These are phyloP conservation scores for Ichneumoninae sp. DNA, from an alignment of 2,888 invertebrate species.

Conservation along the genomic window DNA sequence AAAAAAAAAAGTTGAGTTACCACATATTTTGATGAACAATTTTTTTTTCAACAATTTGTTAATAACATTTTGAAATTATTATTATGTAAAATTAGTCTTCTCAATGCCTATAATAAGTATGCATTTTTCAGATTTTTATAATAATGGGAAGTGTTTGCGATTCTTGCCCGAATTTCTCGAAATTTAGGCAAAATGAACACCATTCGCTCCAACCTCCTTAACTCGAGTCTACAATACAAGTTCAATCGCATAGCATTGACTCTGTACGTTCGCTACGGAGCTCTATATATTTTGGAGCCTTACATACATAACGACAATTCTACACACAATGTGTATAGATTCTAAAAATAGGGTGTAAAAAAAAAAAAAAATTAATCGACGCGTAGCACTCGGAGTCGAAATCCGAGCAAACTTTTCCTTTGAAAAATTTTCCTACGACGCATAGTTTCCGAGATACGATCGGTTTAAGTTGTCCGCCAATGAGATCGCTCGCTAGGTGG, in stretches of 20 bases:
- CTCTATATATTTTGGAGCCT: not conserved
- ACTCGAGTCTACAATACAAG: conserved; percentile 40
- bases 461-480: not conserved
- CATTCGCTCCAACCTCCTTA: too few species aligned
- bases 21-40: too few species aligned
- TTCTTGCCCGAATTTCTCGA: too few species aligned
- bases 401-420: not conserved
- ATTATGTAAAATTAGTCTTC: too few species aligned
- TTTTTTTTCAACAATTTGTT: too few species aligned
- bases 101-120: too few species aligned
- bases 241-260: conserved; percentile 4
- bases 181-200: too few species aligned
- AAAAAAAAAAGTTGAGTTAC: too few species aligned
- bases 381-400: not conserved
- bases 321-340: not conserved
- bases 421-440: not conserved
- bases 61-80: too few species aligned
- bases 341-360: not conserved
- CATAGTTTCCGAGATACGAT: not conserved
- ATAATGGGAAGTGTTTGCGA: too few species aligned
- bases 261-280: not conserved
- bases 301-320: not conserved
- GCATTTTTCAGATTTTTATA: too few species aligned
- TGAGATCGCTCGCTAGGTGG: not conserved
- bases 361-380: not conserved